Conservation (phyloP, 2,113 vertebrate species). For the Oceanodroma tethys region DNA sequence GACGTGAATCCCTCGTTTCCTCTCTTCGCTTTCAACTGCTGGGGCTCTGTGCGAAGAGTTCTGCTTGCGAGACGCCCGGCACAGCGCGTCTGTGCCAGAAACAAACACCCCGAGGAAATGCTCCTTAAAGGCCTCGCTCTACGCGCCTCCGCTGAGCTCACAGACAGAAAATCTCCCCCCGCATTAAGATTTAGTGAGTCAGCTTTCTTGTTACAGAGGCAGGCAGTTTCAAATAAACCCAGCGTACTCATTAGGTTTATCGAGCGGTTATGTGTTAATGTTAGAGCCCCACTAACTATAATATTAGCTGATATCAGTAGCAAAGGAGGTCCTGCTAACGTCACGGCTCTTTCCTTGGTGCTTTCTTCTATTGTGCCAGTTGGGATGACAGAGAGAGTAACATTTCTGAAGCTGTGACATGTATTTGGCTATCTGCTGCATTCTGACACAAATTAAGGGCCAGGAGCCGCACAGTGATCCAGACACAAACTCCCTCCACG, state of each 20-base stretch:
- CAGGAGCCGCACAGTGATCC: not conserved
- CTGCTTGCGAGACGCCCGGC: not conserved
- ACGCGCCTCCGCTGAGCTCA: fast-evolving
- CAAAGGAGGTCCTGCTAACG: not conserved
- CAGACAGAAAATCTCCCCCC: not conserved
- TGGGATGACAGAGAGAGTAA: not conserved
- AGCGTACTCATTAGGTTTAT: not conserved
- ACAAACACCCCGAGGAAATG: not conserved
- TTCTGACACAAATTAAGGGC: not conserved
- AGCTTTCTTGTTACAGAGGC: not conserved
- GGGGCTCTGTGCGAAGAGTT: not conserved
- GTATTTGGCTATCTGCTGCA: not conserved
- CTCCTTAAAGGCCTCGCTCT: not conserved
- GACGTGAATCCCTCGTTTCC: not conserved
- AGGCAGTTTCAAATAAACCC: not conserved
- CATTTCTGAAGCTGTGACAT: not conserved
- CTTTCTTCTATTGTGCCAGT: not conserved
- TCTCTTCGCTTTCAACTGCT: not conserved
- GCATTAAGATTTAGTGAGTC: not conserved
- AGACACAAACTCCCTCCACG: not conserved
- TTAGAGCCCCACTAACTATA: not conserved
- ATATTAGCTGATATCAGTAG: not conserved
- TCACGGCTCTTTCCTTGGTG: not conserved
- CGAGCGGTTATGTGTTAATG: not conserved
- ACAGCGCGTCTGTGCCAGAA: not conserved